phyloP scores from a whole-genome alignment of 2,888 invertebrate species.

The Cantharis flavilabris region DNA sequence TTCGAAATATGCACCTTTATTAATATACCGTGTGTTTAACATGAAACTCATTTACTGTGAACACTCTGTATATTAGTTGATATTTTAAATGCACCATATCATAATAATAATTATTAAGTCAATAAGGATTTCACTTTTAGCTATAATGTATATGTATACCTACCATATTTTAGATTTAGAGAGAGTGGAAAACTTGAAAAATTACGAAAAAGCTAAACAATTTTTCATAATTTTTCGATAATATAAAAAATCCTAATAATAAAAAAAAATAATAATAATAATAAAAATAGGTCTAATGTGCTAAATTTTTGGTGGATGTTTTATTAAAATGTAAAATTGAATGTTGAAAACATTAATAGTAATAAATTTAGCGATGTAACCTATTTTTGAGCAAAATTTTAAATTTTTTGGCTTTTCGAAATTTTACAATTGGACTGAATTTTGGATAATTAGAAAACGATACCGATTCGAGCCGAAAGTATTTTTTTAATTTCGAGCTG shows the following conservation, averaged over 20 bases:
- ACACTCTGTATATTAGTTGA: background rate
- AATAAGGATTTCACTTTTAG: slow-evolving; percentile 5
- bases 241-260: background rate
- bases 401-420: background rate
- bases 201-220: background rate
- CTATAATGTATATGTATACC: slow-evolving; percentile 10
- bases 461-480: background rate
- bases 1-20: background rate
- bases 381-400: background rate
- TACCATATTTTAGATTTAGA: slow-evolving; percentile 7
- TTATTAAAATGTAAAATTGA: background rate
- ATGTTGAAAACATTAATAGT: background rate
- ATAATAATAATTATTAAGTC: slow-evolving; percentile 4
- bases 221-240: background rate
- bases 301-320: background rate
- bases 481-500: background rate
- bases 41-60: background rate
- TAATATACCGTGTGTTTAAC: slow-evolving; percentile 2
- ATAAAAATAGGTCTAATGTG: background rate
- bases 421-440: slow-evolving; percentile 1
- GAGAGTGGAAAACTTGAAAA: background rate
- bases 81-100: slow-evolving; percentile 17
- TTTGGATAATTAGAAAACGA: background rate
- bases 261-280: background rate
- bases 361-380: background rate